Evolutionary conservation across 2,888 invertebrate species (phyloP).

Genomic region (Thera obeliscata): DNA sequence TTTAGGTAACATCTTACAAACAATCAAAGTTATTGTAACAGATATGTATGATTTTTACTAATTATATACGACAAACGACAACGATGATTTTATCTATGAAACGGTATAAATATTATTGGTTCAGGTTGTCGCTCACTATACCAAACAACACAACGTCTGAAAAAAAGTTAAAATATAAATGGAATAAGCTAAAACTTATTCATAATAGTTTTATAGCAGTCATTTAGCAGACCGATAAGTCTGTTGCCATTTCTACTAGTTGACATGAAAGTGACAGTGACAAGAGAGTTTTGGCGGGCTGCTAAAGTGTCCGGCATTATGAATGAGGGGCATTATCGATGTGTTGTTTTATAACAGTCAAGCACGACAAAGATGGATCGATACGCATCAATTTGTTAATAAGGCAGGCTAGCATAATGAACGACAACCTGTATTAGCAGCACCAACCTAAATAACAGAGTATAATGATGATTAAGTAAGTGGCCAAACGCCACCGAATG

Average conservation of each 20-base stretch:
- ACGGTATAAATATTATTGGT: slow-evolving; percentile 28
- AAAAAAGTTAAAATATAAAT: no score
- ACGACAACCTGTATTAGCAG: slow-evolving; percentile 27
- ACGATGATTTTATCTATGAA: slow-evolving; percentile 22
- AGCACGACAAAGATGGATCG: slow-evolving; percentile 2
- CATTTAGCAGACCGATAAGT: no score
- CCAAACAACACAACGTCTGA: no score
- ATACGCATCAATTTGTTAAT: slow-evolving; percentile 10
- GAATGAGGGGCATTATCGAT: not conserved
- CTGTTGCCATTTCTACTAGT: no score
- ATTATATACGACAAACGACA: slow-evolving; percentile 31
- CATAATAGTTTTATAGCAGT: no score
- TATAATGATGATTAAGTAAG: slow-evolving; percentile 18
- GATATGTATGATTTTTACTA: slow-evolving; percentile 69
- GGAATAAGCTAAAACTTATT: no score
- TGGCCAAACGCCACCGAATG: slow-evolving; percentile 17
- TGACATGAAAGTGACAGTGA: no score
- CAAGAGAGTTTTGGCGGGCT: no score
- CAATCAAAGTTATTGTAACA: slow-evolving; percentile 73
- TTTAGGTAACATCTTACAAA: slow-evolving; percentile 45
- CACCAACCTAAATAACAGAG: slow-evolving; percentile 37
- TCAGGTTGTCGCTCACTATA: slow-evolving; percentile 8
- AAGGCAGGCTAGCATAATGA: slow-evolving; percentile 6
- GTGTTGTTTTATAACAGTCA: slow-evolving; percentile 13
- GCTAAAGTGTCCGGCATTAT: no score